Conservation (phyloP, 2,797 vertebrate genomes). For the Cynopterus sphinx region DNA sequence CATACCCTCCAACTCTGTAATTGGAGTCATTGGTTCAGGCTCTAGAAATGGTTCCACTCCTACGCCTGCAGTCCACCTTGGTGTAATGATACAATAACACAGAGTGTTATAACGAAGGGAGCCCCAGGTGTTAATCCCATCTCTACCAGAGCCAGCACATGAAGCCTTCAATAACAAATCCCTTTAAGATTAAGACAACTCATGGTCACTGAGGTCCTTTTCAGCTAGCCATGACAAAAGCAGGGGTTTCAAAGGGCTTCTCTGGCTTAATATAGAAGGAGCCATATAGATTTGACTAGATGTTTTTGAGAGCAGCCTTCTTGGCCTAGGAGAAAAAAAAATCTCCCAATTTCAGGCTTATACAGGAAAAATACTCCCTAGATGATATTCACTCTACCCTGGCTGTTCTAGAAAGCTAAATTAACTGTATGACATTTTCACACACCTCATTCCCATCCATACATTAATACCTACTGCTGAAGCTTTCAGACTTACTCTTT, state of each 20-base stretch:
- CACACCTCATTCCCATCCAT: background rate
- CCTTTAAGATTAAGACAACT: background rate
- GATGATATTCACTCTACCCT: background rate
- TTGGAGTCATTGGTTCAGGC: slow-evolving; percentile 3
- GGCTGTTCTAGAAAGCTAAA: slow-evolving; percentile 15
- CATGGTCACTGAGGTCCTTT: background rate
- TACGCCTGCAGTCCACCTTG: background rate
- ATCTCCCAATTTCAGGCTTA: slow-evolving; percentile 31
- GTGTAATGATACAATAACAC: background rate
- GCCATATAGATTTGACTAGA: background rate
- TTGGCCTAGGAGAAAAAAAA: background rate
- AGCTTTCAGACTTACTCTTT: slow-evolving; percentile 91
- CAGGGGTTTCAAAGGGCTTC: background rate
- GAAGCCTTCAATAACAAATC: background rate
- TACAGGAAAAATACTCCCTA: slow-evolving; percentile 31
- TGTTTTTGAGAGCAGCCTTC: background rate
- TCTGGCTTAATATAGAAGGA: slow-evolving; percentile 25
- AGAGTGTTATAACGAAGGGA: slow-evolving; percentile 2
- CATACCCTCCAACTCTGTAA: background rate
- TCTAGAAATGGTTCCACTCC: background rate
- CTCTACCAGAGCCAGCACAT: slow-evolving; percentile 15
- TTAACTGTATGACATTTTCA: background rate
- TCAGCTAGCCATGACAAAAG: background rate
- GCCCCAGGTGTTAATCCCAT: background rate
- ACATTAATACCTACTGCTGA: background rate